phyloP scores from a whole-genome alignment of 2,797 vertebrate species.

The Paguma larvata region DNA sequence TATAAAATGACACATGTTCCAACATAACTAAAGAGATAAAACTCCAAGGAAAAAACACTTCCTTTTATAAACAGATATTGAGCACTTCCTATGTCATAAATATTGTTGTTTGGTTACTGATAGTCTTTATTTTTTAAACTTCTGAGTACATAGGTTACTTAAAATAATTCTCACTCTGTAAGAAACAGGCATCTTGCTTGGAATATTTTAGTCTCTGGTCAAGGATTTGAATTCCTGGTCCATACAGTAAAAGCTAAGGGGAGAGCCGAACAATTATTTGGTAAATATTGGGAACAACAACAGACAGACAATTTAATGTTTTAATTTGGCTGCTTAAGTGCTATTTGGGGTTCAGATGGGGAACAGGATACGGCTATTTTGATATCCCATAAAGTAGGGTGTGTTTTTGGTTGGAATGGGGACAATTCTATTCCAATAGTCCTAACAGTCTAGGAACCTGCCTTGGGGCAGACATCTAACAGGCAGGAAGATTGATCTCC shows the following conservation, averaged over 20 bases:
- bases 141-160: neutral
- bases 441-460: neutral
- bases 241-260: neutral
- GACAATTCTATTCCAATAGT: neutral
- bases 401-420: neutral
- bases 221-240: neutral
- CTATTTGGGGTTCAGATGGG: neutral
- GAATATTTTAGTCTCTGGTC: neutral
- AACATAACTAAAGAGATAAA: conserved; percentile 10
- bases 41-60: neutral
- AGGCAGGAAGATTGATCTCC: neutral
- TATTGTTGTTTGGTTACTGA: neutral
- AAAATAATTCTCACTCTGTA: neutral
- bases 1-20: neutral
- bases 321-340: neutral
- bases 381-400: neutral
- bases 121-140: neutral
- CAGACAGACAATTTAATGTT: neutral
- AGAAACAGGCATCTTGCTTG: neutral
- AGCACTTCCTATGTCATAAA: neutral
- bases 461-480: neutral
- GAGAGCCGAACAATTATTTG: neutral
- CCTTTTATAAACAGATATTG: neutral
- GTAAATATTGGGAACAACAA: neutral
- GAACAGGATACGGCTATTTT: neutral